Evolutionary conservation across 2,888 invertebrate genomes (phyloP).

Genomic region (Drosophila nigricruria): DNA sequence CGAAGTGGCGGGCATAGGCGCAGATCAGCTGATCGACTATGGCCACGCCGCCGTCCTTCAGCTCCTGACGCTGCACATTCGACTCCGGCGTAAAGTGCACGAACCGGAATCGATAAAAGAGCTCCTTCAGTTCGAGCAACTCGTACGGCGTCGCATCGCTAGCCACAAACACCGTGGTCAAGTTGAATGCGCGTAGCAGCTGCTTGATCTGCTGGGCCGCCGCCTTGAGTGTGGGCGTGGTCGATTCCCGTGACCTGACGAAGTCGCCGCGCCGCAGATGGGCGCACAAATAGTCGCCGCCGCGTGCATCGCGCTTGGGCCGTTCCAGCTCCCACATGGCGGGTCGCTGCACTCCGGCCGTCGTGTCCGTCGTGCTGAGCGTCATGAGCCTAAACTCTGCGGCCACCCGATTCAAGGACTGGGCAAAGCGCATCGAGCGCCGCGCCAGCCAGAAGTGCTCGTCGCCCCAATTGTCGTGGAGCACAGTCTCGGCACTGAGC

Average conservation of each 20-base stretch:
- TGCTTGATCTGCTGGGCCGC: constrained; percentile 91
- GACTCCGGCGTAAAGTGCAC: constrained; percentile 82
- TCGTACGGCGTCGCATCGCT: constrained; percentile 90
- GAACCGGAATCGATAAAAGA: constrained; percentile 74
- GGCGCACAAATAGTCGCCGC: constrained; percentile 92
- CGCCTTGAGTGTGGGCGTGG: constrained; percentile 91
- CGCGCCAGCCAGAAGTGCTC: constrained; percentile 93
- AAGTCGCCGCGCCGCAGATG: constrained; percentile 97
- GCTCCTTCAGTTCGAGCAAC: constrained; percentile 81
- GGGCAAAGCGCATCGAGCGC: constrained; percentile 96
- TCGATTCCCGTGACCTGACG: constrained; percentile 89
- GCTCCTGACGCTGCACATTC: constrained; percentile 69
- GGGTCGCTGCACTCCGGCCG: constrained; percentile 87
- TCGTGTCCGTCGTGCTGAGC: constrained; percentile 87
- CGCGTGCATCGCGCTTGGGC: constrained; percentile 86
- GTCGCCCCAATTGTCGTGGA: constrained; percentile 95
- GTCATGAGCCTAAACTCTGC: constrained; percentile 88
- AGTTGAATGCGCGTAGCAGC: constrained; percentile 87
- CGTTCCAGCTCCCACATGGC: constrained; percentile 87
- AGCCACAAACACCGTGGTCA: constrained; percentile 91
- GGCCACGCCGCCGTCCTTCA: constrained; percentile 93
- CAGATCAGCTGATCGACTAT: constrained; percentile 98
- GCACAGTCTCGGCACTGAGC: constrained; percentile 92
- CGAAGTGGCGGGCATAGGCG: constrained; percentile 93
- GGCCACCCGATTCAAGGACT: constrained; percentile 89